Conservation (phyloP, 2,113 vertebrate genomes). For the Tragelaphus scriptus region DNA sequence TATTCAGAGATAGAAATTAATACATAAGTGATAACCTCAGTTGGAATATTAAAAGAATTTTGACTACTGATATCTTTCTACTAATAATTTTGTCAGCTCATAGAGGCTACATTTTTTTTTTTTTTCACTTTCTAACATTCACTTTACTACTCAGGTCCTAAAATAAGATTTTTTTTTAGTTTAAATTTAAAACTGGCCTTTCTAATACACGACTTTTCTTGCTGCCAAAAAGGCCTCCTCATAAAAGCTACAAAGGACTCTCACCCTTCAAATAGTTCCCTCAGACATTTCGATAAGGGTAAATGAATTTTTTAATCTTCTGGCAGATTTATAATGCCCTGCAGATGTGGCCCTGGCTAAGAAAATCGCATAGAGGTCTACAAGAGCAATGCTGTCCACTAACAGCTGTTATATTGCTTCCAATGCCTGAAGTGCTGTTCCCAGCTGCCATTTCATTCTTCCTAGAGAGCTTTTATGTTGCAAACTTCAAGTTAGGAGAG, state of each 20-base stretch:
- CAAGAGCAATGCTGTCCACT: constrained; percentile 26
- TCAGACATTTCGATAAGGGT: constrained; percentile 49
- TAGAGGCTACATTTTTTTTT: neutral
- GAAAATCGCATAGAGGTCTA: neutral
- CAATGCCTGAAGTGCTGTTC: neutral
- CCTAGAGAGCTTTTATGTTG: constrained; percentile 26
- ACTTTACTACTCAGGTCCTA: neutral
- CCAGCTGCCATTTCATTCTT: constrained; percentile 37
- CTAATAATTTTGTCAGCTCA: neutral
- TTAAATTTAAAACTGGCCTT: constrained; percentile 41
- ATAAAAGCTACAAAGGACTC: constrained; percentile 45
- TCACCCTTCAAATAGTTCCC: constrained; percentile 45
- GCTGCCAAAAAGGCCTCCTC: constrained; percentile 24
- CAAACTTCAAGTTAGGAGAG: constrained; percentile 13
- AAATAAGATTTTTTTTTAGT: neutral
- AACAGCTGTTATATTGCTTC: constrained; percentile 25
- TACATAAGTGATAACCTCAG: neutral
- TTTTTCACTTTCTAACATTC: neutral
- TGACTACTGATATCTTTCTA: neutral
- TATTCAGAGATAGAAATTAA: neutral
- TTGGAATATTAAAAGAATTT: neutral
- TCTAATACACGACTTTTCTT: constrained; percentile 22
- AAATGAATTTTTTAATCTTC: constrained; percentile 67
- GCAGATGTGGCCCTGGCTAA: constrained; percentile 39
- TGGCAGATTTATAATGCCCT: constrained; percentile 39